Base-by-base conservation (phyloP, 2,888 invertebrate species). In the Cryptops parisi region DNA sequence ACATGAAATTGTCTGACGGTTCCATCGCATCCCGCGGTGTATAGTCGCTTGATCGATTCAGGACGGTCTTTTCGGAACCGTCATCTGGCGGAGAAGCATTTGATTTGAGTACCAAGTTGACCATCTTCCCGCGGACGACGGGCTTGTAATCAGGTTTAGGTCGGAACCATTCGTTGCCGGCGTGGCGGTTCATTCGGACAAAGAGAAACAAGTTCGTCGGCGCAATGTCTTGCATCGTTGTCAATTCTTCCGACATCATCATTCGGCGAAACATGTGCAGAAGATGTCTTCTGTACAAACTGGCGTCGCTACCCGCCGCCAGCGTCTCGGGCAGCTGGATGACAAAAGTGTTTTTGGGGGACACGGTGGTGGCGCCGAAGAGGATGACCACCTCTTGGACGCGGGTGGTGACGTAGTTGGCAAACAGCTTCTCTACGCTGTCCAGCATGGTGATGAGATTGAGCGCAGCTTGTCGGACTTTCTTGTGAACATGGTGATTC, bases 121-220 rank as follows among this genome's bases (percentile, higher is more conserved):
- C 50, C 23, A 39, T 23, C 15, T 17, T 23, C 22, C 50, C 50
- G 39, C 50, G 17, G 5, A n/a, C 2, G 21, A 48, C 17, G 5
- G 50, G 50, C 15, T 19, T n/a, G 22, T 23, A 50, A 24, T 50
- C 50, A 15, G 50, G 50, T 50, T 50, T 50, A 23, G 50, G 50
- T 40, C 39, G n/a, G n/a, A 50, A 50, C 23, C 40, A 41, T 4
- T 50, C 19, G 41, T 50, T 24, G 15, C 39, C 41, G n/a, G 22
- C 40, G 4, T 15, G 9, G 21, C 23, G 15, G 2, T 15, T 22
- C 50, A 50, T 50, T 17, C 41, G 39, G 4, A 50, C 50, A 3
- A 50, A 23, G n/a, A 50, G n/a, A 6, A 26, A 40, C n/a, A 25
- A 23, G 22, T 50, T 50, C 6, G 50, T 50, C 4, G 24, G 12